Base-by-base conservation (phyloP, 2,113 vertebrate species). In the Canis aureus region DNA sequence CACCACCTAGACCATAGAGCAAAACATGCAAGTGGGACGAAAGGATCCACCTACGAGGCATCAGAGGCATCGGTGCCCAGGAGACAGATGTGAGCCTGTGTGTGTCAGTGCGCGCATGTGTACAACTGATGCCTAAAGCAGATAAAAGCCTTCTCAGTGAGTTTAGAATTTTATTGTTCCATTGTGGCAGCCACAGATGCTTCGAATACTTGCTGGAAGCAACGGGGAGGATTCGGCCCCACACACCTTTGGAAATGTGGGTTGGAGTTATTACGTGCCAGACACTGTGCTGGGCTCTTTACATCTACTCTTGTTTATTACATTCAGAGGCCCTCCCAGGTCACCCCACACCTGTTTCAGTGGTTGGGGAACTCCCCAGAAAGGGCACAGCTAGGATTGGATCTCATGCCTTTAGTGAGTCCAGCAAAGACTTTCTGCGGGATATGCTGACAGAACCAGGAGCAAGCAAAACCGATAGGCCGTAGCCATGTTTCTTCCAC, bases 81-180 rank as follows among this genome's bases (percentile, higher is more conserved):
- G 49, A 86, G n/a, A 60, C 25, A n/a, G 15, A 43, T 43, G 59
- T 7, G 35, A 78, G 15, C 43, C 8, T 7, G 16, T 29, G 15
- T n/a, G 32, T 27, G 9, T 23, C 5, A 0, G 32, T 69, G 78
- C 2, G 15, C 0, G 7, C 4, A 32, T 16, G 12, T 43, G 23
- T 1, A 53, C 11, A 76, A 64, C 59, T 71, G 16, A 81, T 57
- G 10, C 32, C 55, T 79, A 91, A 66, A 85, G 57, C 81, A 82
- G 86, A 64, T 32, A 60, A 90, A 76, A 64, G 43, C 80, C 55
- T 96, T 80, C 25, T 60, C 1, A 12, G 49, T 32, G 76, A 81
- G 62, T 53, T 92, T 73, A 32, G 69, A 90, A 78, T 74, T 60
- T 32, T 19, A 71, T 1, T 43, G 38, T 81, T 89, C 53, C 55